phyloP scores from a whole-genome alignment of 1,140 invertebrate genomes.

The Cydia amplana region DNA sequence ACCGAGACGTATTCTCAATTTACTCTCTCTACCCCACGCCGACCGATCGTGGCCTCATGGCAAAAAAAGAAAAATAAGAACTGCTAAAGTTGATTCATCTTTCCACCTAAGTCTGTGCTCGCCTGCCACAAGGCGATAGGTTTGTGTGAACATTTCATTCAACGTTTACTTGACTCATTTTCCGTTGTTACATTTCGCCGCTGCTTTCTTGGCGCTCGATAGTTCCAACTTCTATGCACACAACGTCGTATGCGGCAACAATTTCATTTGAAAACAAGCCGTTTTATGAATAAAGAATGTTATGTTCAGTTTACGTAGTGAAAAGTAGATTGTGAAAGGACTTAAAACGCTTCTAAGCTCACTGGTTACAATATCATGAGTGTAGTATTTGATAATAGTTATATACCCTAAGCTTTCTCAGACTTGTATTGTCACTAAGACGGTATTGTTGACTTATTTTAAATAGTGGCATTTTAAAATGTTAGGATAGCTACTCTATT shows the following conservation, averaged over 20 bases:
- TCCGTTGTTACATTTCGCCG: conserved; percentile 31
- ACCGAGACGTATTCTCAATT: not conserved
- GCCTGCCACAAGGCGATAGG: conserved; percentile 30
- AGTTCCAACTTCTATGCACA: not conserved
- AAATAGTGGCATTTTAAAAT: too few species aligned
- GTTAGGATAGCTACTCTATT: too few species aligned
- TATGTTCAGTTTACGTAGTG: conserved; percentile 8
- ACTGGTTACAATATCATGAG: not conserved
- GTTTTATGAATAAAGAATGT: not conserved
- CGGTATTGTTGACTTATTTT: too few species aligned
- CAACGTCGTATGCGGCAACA: not conserved
- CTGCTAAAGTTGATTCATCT: not conserved
- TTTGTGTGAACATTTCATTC: conserved; percentile 30
- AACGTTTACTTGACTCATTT: conserved; percentile 22
- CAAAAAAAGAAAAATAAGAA: not conserved
- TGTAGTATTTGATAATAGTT: not conserved
- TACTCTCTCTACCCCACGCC: not conserved
- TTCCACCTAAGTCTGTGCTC: not conserved
- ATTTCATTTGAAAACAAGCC: not conserved
- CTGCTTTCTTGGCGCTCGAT: conserved; percentile 23
- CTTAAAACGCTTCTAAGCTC: conserved; percentile 1
- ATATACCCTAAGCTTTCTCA: not conserved
- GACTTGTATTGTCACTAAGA: too few species aligned
- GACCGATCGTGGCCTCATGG: not conserved
- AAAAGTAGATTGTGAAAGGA: conserved; percentile 11